Evolutionary conservation across 1,140 invertebrate genomes (phyloP), one percentile per base, ranked within the genome.

Genomic region (Stenopsyche tienmushanensis): DNA sequence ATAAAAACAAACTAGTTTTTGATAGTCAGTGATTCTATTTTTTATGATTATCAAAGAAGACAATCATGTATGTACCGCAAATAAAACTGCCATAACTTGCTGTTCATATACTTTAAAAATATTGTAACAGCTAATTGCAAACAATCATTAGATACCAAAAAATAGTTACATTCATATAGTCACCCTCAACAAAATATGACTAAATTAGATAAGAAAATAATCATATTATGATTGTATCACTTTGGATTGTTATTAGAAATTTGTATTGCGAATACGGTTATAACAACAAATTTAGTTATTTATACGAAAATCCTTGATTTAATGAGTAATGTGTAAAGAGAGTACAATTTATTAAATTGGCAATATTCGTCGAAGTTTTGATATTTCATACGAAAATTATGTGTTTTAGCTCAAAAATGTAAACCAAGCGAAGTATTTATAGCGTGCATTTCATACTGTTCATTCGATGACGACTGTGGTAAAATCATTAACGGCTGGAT

Each of bases 351-450:
- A 39, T 39, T 39, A 39, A 39, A 8, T n/a, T 8, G 29, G 7
- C 5, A 39, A 39, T n/a, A 39, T 39, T 8, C 5, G 13, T 8
- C n/a, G 7, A 39, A 8, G 7, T 39, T 39, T 39, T 8, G 13
- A 39, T 39, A 5, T 8, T 39, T 39, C n/a, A 8, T 39, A 39
- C 7, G 29, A 8, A 13, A 5, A 8, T 39, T 39, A 39, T 8
- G 13, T 8, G 7, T 39, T n/a, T 39, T 8, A n/a, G 7, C 7
- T 39, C 34, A 39, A 39, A 39, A 39, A 39, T 39, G n/a, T 39
- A n/a, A 39, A 39, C 34, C n/a, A 55, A 64, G 55, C 25, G 62
- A 64, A 54, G 62, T 54, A 18, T 25, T 26, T 3, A 64, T 55
- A 20, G 20, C 50, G 15, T 64, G 62, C 34, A 18, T 52, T 29